Evolutionary conservation across 2,797 vertebrate species (phyloP).

Genomic region (Bradypus variegatus): DNA sequence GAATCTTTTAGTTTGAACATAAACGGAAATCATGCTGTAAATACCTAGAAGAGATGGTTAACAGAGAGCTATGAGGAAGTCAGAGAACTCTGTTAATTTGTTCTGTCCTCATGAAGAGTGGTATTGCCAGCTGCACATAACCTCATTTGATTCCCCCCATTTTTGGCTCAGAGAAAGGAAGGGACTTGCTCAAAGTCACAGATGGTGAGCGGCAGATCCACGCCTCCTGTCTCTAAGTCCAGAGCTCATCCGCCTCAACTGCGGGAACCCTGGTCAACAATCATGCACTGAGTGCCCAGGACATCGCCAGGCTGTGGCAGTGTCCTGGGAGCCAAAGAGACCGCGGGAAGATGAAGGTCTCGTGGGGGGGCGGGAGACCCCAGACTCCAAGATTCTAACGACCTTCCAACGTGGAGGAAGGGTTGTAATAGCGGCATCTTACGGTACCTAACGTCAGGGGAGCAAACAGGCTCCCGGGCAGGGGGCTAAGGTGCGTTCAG

Average conservation of each 20-base stretch:
- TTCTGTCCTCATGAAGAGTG: neutral
- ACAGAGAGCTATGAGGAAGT: neutral
- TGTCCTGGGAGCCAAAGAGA: neutral
- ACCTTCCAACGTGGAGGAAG: neutral
- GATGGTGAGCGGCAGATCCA: neutral
- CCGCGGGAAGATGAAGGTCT: neutral
- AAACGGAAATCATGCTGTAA: neutral
- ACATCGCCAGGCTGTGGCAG: neutral
- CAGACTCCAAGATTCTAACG: neutral
- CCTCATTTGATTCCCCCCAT: too few relatives aligned
- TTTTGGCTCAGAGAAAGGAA: neutral
- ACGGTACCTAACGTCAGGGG: fast-evolving
- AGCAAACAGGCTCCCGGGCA: too few relatives aligned
- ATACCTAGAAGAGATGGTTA: neutral
- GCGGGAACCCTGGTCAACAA: neutral
- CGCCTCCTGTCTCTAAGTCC: neutral
- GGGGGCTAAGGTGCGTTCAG: neutral
- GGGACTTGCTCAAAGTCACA: neutral
- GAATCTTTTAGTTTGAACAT: neutral
- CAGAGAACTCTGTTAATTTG: neutral
- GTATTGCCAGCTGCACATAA: neutral
- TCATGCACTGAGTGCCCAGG: fast-evolving
- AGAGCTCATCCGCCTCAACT: too few relatives aligned
- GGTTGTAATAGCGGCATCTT: neutral
- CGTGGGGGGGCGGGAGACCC: neutral